Base-by-base conservation (phyloP, 2,113 vertebrate species). In the Cromileptes altivelis region DNA sequence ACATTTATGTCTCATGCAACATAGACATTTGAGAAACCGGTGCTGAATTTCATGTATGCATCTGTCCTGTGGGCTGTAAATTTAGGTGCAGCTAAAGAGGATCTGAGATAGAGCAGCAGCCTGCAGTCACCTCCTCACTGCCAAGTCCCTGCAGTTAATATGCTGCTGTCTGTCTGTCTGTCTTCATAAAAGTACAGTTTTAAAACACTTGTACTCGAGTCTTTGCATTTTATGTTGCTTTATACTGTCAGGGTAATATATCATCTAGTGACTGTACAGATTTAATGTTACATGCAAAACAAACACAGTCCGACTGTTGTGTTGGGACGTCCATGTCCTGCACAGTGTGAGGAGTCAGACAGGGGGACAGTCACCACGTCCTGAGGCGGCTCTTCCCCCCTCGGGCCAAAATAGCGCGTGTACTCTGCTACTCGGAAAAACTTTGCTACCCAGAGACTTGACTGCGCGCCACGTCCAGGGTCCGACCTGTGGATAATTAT, bases 31-130 rank as follows among this genome's bases (percentile, higher is more conserved):
- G 40, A 76, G 78, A 81, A 61, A 53, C 17, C 0, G 14, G 86
- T 85, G 70, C 81, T 88, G 58, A 80, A 72, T 92, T 79, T 89
- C 76, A 84, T 74, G 40, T 73, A 49, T 88, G 86, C 67, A 77
- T 88, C 69, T 78, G 71, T 69, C 78, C 55, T 53, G n/a, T 47
- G 17, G 74, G 68, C 67, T 88, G 78, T 89, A 92, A 88, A 89
- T 89, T 79, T 87, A 92, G 88, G 61, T 84, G 67, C 87, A 70
- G 78, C 87, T 88, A 21, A 78, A 85, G 69, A 81, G 62, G 68
- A 49, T 63, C 63, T 49, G 80, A 74, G 80, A 80, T 53, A 64
- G 18, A 25, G 27, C 25, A 64, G 9, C 30, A 30, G 47, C 33
- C 80, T 71, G 73, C 40, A 53, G 37, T 49, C n/a, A 15, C 33